Evolutionary conservation across 2,888 invertebrate genomes (phyloP), one percentile per base, ranked within the genome.

Genomic region (Leptinotarsa peninsularis): DNA sequence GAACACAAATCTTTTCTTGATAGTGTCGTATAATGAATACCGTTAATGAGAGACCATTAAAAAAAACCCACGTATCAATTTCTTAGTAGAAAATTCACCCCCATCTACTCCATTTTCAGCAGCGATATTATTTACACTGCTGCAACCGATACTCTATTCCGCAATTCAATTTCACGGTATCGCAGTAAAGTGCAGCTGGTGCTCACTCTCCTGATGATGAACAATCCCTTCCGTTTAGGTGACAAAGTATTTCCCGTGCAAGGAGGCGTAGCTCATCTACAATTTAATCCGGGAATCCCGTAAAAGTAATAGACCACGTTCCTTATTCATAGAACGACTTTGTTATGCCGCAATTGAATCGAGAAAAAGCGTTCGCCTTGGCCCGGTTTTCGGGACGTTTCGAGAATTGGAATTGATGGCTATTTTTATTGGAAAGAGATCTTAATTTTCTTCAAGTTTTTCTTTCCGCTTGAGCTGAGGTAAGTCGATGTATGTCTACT

Each of bases 241-340:
- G 63, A 63, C 63, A 63, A 75, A 71, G 50, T 52, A 33, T 27
- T 67, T 27, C 49, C 43, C 75, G 43, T 63, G 60, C 43, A 72
- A 68, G 21, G 66, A 72, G 52, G 67, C 67, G 49, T 66, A 33
- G 54, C 54, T 73, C 72, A 76, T 76, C 63, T 73, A 76, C 71
- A 67, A 76, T 73, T 71, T 73, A 73, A 76, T 76, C 76, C 23
- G 21, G 60, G 49, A 60, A 67, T 54, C 67, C 71, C 54, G 73
- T 73, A 67, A 71, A 76, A 76, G 71, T 67, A 70, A 76, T 71
- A 33, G 71, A 52, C 50, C 73, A 73, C 76, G 76, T 76, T 73
- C 67, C 63, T 71, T 76, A 76, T 76, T 73, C 73, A 73, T 71
- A 76, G 76, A 63, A 60, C 50, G 66, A 71, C 73, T 66, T 76